Conservation (phyloP, 2,797 vertebrate species). For the Darevskia nairensis region DNA sequence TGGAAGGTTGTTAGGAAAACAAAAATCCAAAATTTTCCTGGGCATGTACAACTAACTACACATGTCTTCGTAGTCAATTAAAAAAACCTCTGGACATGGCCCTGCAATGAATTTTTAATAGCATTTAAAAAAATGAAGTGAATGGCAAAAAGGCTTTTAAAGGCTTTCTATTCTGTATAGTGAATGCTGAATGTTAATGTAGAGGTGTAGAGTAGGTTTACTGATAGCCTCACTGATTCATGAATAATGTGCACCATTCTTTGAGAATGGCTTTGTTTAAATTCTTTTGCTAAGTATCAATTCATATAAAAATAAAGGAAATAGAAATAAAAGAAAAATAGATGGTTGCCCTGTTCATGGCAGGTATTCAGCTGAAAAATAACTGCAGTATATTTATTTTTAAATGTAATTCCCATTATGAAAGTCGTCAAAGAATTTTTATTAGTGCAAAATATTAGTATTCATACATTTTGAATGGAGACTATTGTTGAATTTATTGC, state of each 20-base stretch:
- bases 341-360: background rate
- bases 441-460: background rate
- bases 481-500: background rate
- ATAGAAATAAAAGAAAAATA: background rate
- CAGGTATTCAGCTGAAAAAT: background rate
- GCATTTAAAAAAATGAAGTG: no score
- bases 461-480: conserved; percentile 1
- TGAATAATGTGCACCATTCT: background rate
- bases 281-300: conserved; percentile 1
- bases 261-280: background rate
- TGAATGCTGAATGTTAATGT: background rate
- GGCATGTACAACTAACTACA: background rate
- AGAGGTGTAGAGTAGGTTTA: background rate
- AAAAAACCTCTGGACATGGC: background rate
- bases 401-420: background rate
- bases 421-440: background rate
- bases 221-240: background rate
- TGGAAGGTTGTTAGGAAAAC: background rate
- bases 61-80: background rate
- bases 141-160: background rate
- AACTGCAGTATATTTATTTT: conserved; percentile 1
- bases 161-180: background rate
- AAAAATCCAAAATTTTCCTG: background rate
- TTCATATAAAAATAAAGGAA: background rate
- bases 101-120: background rate